phyloP scores from a whole-genome alignment of 2,113 vertebrate species.

The Baryphthengus martii region DNA sequence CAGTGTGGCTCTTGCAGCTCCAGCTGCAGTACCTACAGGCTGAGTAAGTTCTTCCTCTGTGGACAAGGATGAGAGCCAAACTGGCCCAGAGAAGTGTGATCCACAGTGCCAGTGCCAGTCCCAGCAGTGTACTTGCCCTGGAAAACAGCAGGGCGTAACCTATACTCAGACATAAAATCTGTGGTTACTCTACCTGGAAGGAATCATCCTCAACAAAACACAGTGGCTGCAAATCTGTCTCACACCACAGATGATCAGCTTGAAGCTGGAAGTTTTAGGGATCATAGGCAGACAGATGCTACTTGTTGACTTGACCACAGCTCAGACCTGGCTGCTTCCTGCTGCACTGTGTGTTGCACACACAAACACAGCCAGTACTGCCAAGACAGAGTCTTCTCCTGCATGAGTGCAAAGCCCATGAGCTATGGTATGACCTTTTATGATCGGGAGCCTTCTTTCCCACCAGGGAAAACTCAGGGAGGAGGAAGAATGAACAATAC shows the following conservation, averaged over 20 bases:
- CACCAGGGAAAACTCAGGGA: neutral
- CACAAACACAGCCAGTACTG: neutral
- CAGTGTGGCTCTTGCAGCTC: neutral
- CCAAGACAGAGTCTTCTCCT: neutral
- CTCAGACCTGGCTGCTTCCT: neutral
- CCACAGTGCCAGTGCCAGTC: neutral
- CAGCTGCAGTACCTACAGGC: neutral
- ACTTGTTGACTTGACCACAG: slow-evolving; percentile 60
- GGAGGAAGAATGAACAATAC: neutral
- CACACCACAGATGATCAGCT: slow-evolving; percentile 45
- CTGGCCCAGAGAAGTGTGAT: neutral
- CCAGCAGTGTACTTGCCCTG: neutral
- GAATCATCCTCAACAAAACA: neutral
- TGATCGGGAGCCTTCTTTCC: neutral
- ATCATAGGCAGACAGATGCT: slow-evolving; percentile 61
- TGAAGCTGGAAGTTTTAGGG: slow-evolving; percentile 44
- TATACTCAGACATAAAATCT: neutral
- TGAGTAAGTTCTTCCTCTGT: neutral
- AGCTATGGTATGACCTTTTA: neutral
- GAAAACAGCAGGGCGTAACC: neutral
- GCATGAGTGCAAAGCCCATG: neutral
- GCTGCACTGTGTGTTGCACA: neutral
- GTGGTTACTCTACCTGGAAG: neutral
- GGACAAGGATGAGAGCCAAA: neutral
- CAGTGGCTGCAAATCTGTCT: neutral